A percentile compares a stretch with the other conserved stretches of the same genome.
Conservation (phyloP, 2,888 invertebrate genomes). For the Lepidochitona cinerea region DNA sequence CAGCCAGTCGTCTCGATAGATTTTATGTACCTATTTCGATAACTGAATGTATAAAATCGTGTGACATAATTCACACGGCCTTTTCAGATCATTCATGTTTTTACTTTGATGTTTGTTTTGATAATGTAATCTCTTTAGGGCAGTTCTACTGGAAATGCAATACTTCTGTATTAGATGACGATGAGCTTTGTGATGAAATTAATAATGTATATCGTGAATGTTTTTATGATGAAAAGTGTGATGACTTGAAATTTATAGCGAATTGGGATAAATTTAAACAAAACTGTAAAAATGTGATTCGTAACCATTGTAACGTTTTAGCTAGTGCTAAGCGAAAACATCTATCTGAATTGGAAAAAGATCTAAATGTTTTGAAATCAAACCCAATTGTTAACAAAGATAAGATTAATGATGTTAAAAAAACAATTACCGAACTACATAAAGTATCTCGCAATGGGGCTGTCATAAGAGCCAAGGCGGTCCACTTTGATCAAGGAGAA, state of each 20-base stretch:
- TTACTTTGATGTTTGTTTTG: neutral
- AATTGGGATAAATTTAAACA: neutral
- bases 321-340: neutral
- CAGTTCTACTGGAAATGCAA: neutral
- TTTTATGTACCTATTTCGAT: neutral
- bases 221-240: neutral
- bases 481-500: neutral
- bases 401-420: neutral
- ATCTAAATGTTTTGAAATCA: neutral
- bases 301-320: neutral
- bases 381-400: neutral
- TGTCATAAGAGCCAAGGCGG: neutral
- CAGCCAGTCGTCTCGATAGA: neutral
- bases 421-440: neutral
- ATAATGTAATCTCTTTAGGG: neutral
- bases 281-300: neutral
- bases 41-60: neutral
- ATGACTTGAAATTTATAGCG: neutral
- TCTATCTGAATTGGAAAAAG: neutral
- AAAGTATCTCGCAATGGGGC: neutral
- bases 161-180: neutral
- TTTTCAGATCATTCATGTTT: slow-evolving; percentile 4
- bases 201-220: neutral
- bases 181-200: neutral
- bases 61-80: neutral